Percentiles rank a stretch among this genome's conserved stretches.
Conservation (phyloP, 2,797 vertebrate species). For the Pachyuromys duprasi region DNA sequence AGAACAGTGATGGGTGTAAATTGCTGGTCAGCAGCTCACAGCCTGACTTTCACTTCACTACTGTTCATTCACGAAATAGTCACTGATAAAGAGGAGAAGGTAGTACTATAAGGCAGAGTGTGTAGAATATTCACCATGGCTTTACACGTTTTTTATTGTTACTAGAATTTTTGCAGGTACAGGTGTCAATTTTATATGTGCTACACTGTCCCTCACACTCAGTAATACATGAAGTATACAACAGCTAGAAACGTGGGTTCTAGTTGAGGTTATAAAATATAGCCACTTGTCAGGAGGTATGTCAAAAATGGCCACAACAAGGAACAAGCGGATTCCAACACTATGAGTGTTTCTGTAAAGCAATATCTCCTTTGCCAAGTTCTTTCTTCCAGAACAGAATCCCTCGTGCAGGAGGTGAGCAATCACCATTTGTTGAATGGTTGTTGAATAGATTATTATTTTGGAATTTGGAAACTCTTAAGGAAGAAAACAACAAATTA, state of each 20-base stretch:
- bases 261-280: not conserved
- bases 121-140: not conserved
- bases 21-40: not conserved
- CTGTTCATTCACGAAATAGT: not conserved
- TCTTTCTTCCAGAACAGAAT: not conserved
- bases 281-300: not conserved
- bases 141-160: not conserved
- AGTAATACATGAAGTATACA: not conserved
- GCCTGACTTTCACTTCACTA: not conserved
- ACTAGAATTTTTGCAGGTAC: not conserved
- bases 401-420: not conserved
- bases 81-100: not conserved
- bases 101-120: not conserved
- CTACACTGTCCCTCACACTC: not conserved
- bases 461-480: conserved; percentile 47
- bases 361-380: not conserved
- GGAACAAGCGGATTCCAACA: not conserved
- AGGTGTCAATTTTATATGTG: not conserved
- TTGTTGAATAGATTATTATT: not conserved
- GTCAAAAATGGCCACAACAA: not conserved
- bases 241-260: not conserved
- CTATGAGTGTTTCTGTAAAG: not conserved
- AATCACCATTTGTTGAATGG: not conserved
- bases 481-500: conserved; percentile 14
- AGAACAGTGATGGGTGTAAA: not conserved